Conservation (phyloP, 2,888 invertebrate genomes). For the Eupithecia subumbrata region DNA sequence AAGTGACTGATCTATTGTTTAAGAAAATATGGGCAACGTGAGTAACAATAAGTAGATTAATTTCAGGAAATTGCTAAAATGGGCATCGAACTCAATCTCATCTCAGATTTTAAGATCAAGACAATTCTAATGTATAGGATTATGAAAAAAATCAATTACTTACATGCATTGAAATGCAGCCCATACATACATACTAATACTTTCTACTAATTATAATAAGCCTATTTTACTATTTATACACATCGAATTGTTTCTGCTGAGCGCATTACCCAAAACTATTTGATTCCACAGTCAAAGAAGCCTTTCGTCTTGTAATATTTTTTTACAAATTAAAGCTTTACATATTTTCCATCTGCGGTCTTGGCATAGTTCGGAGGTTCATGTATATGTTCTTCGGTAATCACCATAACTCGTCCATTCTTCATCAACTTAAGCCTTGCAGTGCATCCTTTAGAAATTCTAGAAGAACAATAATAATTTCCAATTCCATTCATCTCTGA, state of each 20-base stretch:
- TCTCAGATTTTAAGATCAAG: neutral
- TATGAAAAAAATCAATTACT: neutral
- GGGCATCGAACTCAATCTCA: neutral
- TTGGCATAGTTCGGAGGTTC: neutral
- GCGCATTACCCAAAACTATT: no score
- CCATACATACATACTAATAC: neutral
- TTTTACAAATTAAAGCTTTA: conserved; percentile 3
- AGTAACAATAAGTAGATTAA: neutral
- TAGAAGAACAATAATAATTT: conserved; percentile 28
- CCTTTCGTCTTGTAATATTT: no score
- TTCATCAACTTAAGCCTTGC: conserved; percentile 19
- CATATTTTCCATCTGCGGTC: neutral
- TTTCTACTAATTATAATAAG: neutral
- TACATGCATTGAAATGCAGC: neutral
- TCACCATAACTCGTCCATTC: conserved; percentile 4
- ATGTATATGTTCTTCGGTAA: conserved; percentile 14
- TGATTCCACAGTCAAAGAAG: no score
- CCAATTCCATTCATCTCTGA: conserved; percentile 16
- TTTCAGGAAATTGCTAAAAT: neutral
- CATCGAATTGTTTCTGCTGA: no score
- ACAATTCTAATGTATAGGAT: neutral
- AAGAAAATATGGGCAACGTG: no score
- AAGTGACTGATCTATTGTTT: neutral
- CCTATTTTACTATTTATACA: no score
- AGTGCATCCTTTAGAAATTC: conserved; percentile 2